Conservation (phyloP, 2,888 invertebrate genomes). For the Parthenolecanium corni region DNA sequence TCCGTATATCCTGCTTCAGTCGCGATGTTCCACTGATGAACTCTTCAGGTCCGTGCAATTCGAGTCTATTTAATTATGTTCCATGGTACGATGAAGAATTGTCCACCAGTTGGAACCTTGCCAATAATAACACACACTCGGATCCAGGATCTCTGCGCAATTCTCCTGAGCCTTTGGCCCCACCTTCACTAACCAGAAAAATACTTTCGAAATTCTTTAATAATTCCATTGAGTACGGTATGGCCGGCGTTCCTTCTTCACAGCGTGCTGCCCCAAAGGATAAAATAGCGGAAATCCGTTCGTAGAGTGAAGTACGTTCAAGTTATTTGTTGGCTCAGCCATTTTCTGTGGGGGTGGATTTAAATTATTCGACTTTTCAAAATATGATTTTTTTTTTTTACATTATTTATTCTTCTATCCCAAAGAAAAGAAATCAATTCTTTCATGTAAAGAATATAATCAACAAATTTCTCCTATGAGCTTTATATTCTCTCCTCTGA, state of each 20-base stretch:
- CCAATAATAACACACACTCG: constrained; percentile 32
- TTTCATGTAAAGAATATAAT: no score
- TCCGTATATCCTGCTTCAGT: constrained; percentile 54
- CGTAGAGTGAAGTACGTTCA: constrained; percentile 21
- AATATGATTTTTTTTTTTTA: no score
- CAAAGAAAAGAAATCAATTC: no score
- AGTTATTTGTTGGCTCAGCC: no score
- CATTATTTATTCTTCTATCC: no score
- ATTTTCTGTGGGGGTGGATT: no score
- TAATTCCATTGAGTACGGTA: constrained; percentile 15
- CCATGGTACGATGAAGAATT: constrained; percentile 26
- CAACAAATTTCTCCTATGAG: no score
- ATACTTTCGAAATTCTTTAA: constrained; percentile 30
- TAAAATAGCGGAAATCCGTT: constrained; percentile 22
- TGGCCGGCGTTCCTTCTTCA: constrained; percentile 15
- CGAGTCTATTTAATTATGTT: constrained; percentile 32
- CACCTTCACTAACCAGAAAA: constrained; percentile 28
- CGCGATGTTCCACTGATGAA: constrained; percentile 59
- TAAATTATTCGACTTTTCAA: no score
- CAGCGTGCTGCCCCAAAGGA: constrained; percentile 8
- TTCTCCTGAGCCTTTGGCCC: constrained; percentile 32
- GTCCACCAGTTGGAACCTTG: constrained; percentile 11
- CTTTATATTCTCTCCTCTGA: no score
- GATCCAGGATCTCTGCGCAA: constrained; percentile 34
- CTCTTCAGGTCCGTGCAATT: constrained; percentile 35